These are phyloP conservation scores for Crotalus adamanteus DNA, from an alignment of 2,797 vertebrate genomes.

Conservation along the genomic window DNA sequence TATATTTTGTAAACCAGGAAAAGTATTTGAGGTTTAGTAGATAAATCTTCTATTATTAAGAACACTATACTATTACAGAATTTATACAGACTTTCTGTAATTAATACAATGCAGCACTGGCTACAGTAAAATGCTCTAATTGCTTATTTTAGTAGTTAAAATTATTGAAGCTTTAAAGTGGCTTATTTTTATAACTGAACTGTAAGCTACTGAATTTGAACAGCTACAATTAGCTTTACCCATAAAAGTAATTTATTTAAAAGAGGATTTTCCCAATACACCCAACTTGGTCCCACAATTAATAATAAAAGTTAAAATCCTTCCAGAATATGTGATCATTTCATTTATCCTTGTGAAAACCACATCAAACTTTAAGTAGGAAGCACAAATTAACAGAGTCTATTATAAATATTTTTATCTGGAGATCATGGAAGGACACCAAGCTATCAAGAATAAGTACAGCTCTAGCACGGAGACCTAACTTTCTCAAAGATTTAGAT, in stretches of 20 bases:
- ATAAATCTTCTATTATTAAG: slow-evolving; percentile 56
- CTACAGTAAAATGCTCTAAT: slow-evolving; percentile 19
- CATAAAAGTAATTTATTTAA: slow-evolving; percentile 37
- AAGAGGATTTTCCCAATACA: slow-evolving; percentile 43
- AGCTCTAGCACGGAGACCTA: neutral
- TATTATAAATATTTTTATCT: neutral
- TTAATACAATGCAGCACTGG: slow-evolving; percentile 38
- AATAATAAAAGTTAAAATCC: slow-evolving; percentile 35
- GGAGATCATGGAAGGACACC: neutral
- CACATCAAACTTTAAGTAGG: neutral
- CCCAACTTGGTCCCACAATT: slow-evolving; percentile 60
- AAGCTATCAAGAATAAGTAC: neutral
- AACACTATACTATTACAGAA: slow-evolving; percentile 37
- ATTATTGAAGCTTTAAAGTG: slow-evolving; percentile 34
- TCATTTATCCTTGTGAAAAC: slow-evolving; percentile 33
- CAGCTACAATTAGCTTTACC: slow-evolving; percentile 26
- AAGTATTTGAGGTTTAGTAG: slow-evolving; percentile 62
- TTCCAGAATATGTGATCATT: slow-evolving; percentile 33
- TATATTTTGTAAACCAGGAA: slow-evolving; percentile 71
- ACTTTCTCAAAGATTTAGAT: neutral
- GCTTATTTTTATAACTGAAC: slow-evolving; percentile 38
- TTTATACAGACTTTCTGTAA: slow-evolving; percentile 28
- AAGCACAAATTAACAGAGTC: slow-evolving; percentile 39
- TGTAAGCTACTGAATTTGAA: slow-evolving; percentile 48
- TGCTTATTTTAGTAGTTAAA: slow-evolving; percentile 35